Evolutionary conservation across 2,888 invertebrate species (phyloP), one percentile per base, ranked within the genome.

Genomic region (Heteromurus nitidus): DNA sequence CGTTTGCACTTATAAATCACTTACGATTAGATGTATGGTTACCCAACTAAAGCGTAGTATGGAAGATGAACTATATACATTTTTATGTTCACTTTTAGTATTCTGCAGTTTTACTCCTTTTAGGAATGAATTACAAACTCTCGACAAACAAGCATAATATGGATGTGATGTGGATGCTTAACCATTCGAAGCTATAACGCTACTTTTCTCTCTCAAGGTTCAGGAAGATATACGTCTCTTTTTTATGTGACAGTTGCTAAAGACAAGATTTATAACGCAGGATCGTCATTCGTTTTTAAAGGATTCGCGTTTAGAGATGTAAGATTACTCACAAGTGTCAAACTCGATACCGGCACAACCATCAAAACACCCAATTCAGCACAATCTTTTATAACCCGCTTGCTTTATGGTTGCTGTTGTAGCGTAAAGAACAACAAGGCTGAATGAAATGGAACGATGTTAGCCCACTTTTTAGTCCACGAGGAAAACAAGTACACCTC

Each of bases 211-310:
- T n/a, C 22, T 9, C 9, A 44, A 22, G 44, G 44, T n/a, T n/a
- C 31, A 44, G 24, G 42, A 65, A 65, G 42, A 44, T 65, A 2
- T 65, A 65, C 65, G 44, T 65, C 31, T 42, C 42, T 44, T 47
- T 24, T 67, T 67, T 67, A 67, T 67, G 67, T 67, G 67, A 67
- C 67, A 67, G 67, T 28, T 67, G 67, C 67, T 67, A 67, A 67
- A 67, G 67, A 67, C 67, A 67, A 47, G 67, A 67, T 67, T 67
- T 67, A 67, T 67, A 18, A 50, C 3, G 1, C 3, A 47, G 26
- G 24, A 11, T 18, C 28, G 28, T 67, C 50, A 16, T 44, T 3
- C 67, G 36, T 24, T 47, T 67, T 47, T 47, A 67, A 67, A 28
- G 20, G 67, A 67, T 47, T 67, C 67, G 24, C 47, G 50, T 67